Conservation (phyloP, 1,140 invertebrate genomes). For the Drosophila ananassae region DNA sequence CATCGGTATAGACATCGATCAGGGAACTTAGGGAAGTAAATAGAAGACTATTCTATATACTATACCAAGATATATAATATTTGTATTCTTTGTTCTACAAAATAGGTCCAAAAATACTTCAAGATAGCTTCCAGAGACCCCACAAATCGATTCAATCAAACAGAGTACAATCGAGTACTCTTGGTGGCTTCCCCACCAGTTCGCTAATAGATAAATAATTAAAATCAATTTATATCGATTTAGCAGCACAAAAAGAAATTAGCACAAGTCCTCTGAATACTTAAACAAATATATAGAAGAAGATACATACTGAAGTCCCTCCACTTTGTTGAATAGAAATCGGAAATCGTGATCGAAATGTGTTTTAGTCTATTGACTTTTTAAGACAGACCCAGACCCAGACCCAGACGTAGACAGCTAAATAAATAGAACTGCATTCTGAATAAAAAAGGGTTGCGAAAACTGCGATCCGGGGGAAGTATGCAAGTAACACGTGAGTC, state of each 20-base stretch:
- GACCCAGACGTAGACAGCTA: constrained; percentile 13
- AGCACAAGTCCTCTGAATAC: constrained; percentile 74
- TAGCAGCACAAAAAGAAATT: constrained; percentile 73
- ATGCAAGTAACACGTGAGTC: constrained; percentile 67
- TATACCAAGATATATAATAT: too few species aligned
- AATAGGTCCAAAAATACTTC: constrained; percentile 18
- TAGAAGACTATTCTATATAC: neutral
- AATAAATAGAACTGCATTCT: constrained; percentile 34
- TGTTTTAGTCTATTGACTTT: constrained; percentile 6
- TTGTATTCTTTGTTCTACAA: neutral
- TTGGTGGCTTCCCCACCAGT: constrained; percentile 58
- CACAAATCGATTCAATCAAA: constrained; percentile 27
- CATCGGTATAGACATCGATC: constrained; percentile 1
- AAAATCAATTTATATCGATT: constrained; percentile 83
- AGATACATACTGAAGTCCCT: constrained; percentile 21
- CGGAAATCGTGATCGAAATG: constrained; percentile 54
- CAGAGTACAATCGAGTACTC: constrained; percentile 32
- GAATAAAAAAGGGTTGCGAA: constrained; percentile 20
- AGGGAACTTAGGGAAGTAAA: constrained; percentile 27
- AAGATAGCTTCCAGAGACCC: constrained; percentile 1
- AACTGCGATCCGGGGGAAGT: constrained; percentile 8
- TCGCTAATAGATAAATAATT: constrained; percentile 82
- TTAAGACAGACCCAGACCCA: neutral
- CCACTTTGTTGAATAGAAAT: constrained; percentile 46
- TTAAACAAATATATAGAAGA: constrained; percentile 54